Evolutionary conservation across 2,113 vertebrate species (phyloP).

Genomic region (Corythornis cristatus): DNA sequence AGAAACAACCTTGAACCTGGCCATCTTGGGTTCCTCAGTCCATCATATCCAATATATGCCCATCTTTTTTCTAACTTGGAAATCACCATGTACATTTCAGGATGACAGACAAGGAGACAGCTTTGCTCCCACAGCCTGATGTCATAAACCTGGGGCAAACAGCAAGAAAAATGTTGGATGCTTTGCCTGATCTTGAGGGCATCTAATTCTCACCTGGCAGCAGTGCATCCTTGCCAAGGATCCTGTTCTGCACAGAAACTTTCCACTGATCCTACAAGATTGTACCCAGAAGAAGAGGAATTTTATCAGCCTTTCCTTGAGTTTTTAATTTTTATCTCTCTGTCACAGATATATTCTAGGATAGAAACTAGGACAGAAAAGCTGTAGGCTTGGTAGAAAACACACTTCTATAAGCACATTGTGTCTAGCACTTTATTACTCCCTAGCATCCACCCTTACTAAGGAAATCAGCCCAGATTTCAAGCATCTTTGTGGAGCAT

Average conservation of each 20-base stretch:
- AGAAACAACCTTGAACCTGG: background rate
- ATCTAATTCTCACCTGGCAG: background rate
- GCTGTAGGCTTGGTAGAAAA: background rate
- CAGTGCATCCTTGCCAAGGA: background rate
- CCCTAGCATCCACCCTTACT: background rate
- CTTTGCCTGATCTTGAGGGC: background rate
- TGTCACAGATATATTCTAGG: background rate
- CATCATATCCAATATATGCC: background rate
- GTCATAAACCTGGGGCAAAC: background rate
- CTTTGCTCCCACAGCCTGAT: background rate
- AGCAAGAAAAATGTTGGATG: background rate
- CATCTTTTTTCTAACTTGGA: background rate
- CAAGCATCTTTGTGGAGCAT: background rate
- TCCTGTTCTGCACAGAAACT: background rate
- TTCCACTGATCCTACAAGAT: background rate
- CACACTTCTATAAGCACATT: background rate
- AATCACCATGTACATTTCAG: background rate
- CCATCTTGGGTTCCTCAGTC: background rate
- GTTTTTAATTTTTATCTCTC: background rate
- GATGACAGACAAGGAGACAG: background rate
- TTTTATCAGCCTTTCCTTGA: background rate
- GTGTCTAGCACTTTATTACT: background rate
- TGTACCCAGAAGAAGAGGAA: background rate
- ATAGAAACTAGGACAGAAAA: background rate
- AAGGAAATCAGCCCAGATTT: background rate